phyloP scores from a whole-genome alignment of 2,113 vertebrate species.

The Phyllostomus hastatus region DNA sequence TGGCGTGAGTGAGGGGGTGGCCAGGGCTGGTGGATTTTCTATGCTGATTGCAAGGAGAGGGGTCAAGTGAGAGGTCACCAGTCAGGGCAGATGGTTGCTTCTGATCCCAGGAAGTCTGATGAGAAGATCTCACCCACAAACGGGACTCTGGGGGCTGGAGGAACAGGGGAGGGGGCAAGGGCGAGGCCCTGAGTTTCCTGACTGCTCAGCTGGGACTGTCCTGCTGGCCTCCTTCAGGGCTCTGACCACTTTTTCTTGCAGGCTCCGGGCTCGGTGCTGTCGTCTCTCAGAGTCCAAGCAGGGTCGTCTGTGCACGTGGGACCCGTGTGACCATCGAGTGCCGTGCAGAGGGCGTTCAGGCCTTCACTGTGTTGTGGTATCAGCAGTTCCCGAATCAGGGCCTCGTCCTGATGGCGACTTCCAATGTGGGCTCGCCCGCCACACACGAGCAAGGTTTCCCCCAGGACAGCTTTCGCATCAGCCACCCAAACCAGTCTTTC shows the following conservation, averaged over 20 bases:
- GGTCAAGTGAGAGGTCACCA: neutral
- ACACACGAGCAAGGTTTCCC: neutral
- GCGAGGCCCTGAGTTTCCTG: no score
- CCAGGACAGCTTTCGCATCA: neutral
- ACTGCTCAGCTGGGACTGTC: no score
- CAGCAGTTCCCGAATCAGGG: neutral
- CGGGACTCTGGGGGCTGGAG: neutral
- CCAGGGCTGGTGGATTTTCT: neutral
- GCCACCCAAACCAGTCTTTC: neutral
- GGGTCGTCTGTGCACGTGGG: neutral
- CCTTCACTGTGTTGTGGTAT: conserved; percentile 20
- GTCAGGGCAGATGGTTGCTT: accelerated
- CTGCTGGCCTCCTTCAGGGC: no score
- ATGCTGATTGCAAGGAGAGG: neutral
- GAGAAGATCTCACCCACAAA: neutral
- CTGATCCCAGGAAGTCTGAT: neutral
- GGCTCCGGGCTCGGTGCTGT: neutral
- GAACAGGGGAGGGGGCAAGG: neutral
- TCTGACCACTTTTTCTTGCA: neutral
- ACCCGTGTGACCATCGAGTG: neutral
- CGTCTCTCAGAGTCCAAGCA: neutral
- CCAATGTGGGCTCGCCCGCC: accelerated
- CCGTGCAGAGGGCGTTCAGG: accelerated
- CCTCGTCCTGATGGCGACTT: neutral
- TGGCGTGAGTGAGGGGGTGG: neutral